Conservation (phyloP, 2,888 invertebrate species). For the Euclidia mi region DNA sequence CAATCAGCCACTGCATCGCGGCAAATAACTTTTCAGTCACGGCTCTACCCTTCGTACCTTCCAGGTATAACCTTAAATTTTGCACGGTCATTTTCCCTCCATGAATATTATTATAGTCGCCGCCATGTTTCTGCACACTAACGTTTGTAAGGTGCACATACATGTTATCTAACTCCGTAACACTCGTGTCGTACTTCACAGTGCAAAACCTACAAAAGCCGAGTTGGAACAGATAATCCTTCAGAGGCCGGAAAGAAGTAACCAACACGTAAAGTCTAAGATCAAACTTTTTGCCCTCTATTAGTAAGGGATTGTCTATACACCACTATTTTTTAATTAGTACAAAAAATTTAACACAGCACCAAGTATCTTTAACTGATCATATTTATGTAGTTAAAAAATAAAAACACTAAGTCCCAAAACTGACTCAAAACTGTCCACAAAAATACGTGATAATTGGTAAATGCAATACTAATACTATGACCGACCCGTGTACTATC, state of each 20-base stretch:
- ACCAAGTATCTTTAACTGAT: too few species aligned
- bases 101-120: slow-evolving; percentile 96
- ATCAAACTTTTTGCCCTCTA: slow-evolving; percentile 98
- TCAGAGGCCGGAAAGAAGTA: slow-evolving; percentile 97
- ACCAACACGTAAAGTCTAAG: slow-evolving; percentile 97
- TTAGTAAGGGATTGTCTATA: slow-evolving; percentile 97
- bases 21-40: slow-evolving; percentile 97
- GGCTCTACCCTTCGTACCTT: slow-evolving; percentile 96
- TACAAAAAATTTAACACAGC: too few species aligned
- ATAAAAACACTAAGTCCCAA: too few species aligned
- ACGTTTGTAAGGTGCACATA: slow-evolving; percentile 98
- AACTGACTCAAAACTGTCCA: too few species aligned
- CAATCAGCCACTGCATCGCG: slow-evolving; percentile 96
- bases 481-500: too few species aligned
- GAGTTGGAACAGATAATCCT: slow-evolving; percentile 96
- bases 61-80: slow-evolving; percentile 96
- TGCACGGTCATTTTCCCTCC: slow-evolving; percentile 98
- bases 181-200: slow-evolving; percentile 97
- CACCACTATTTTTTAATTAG: too few species aligned
- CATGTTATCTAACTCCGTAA: slow-evolving; percentile 96
- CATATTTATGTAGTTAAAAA: too few species aligned
- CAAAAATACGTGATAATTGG: too few species aligned
- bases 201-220: slow-evolving; percentile 99
- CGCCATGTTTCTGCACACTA: slow-evolving; percentile 98
- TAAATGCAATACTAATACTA: too few species aligned